These are phyloP conservation scores for Hippocampus abdominalis DNA, from an alignment of 2,113 vertebrate genomes.

Conservation along the genomic window DNA sequence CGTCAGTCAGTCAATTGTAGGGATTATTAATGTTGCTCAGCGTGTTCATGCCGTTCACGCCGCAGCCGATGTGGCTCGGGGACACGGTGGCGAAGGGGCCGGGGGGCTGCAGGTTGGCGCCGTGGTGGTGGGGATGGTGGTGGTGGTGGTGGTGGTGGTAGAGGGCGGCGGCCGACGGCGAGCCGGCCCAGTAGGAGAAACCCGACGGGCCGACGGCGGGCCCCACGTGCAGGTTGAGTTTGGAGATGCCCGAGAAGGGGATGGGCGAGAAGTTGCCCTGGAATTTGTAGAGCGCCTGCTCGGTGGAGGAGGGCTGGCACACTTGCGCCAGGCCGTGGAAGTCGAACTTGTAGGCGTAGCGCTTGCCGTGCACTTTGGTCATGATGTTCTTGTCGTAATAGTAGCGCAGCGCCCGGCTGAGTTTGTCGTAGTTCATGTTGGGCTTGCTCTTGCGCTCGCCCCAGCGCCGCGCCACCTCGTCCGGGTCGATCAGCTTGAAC, in stretches of 20 bases:
- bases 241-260: slow-evolving; percentile 91
- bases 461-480: slow-evolving; percentile 95
- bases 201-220: slow-evolving; percentile 83
- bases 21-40: slow-evolving; percentile 77
- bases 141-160: slow-evolving; percentile 77
- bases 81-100: slow-evolving; percentile 85
- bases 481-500: slow-evolving; percentile 95
- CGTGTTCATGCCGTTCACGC: slow-evolving; percentile 82
- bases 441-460: slow-evolving; percentile 96
- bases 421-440: slow-evolving; percentile 99
- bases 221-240: slow-evolving; percentile 88
- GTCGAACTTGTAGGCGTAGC: slow-evolving; percentile 97
- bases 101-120: slow-evolving; percentile 82
- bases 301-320: slow-evolving; percentile 89
- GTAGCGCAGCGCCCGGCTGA: slow-evolving; percentile 95
- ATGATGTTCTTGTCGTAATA: slow-evolving; percentile 99
- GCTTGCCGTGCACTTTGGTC: slow-evolving; percentile 97
- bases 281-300: slow-evolving; percentile 93
- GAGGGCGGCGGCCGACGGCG: slow-evolving; percentile 70
- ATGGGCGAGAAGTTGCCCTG: slow-evolving; percentile 88
- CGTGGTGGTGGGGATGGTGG: slow-evolving; percentile 82
- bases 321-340: slow-evolving; percentile 95
- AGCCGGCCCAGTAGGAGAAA: slow-evolving; percentile 94
- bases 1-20: slow-evolving; percentile 79
- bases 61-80: slow-evolving; percentile 80